A percentile compares a stretch with the other conserved stretches of the same genome.
These are phyloP conservation scores for Drosophila punjabiensis DNA, from an alignment of 1,140 invertebrate species.

Conservation along the genomic window DNA sequence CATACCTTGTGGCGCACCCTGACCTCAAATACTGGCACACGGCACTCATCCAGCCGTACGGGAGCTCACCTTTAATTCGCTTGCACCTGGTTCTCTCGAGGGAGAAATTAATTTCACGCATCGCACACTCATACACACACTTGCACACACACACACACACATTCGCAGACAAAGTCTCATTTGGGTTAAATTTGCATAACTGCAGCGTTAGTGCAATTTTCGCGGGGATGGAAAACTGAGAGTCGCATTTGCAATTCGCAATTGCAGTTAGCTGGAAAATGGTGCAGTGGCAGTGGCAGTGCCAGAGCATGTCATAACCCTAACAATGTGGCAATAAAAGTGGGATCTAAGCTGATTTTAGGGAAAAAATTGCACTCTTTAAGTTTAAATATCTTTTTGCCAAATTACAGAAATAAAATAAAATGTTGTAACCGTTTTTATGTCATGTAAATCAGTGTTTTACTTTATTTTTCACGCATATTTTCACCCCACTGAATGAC, in stretches of 20 bases:
- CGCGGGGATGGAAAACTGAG: constrained; percentile 40
- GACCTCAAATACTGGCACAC: neutral
- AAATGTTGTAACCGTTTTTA: neutral
- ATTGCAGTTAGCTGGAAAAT: constrained; percentile 43
- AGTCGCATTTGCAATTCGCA: constrained; percentile 60
- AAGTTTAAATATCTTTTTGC: neutral
- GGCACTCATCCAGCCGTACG: neutral
- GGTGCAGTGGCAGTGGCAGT: constrained; percentile 7
- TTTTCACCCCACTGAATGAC: neutral
- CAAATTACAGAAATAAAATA: constrained; percentile 1
- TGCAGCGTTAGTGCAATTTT: constrained; percentile 51
- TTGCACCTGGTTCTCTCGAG: constrained; percentile 23
- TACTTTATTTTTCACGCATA: neutral
- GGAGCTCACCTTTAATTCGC: constrained; percentile 30
- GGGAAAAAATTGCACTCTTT: neutral
- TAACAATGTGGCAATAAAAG: constrained; percentile 11
- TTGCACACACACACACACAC: neutral
- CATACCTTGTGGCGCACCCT: neutral
- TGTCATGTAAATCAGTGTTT: neutral
- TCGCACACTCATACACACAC: constrained; percentile 27
- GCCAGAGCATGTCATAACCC: constrained; percentile 4
- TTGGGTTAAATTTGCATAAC: constrained; percentile 54
- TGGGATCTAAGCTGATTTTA: constrained; percentile 1
- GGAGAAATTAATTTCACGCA: constrained; percentile 52
- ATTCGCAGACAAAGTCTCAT: constrained; percentile 7